Conservation (phyloP, 2,113 vertebrate genomes). For the Actenoides hombroni region DNA sequence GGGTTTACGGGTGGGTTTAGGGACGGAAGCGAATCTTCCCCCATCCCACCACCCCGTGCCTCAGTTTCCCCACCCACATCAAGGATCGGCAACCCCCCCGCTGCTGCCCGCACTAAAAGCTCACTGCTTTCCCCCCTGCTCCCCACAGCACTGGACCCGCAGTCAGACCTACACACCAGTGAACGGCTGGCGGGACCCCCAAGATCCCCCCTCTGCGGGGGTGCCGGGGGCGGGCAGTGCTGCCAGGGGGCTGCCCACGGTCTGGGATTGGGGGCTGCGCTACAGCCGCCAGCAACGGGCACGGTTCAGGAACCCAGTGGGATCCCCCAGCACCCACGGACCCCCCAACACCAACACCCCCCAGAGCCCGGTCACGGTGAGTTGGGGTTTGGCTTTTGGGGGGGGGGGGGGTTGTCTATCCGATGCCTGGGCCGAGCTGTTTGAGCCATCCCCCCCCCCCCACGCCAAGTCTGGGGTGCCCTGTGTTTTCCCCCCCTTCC, state of each 20-base stretch:
- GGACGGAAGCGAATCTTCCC: too few species aligned
- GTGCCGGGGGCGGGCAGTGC: background rate
- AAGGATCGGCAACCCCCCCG: too few species aligned
- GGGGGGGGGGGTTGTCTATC: background rate
- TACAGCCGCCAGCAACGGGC: constrained; percentile 77
- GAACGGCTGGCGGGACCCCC: constrained; percentile 72
- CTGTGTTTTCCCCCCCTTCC: too few species aligned
- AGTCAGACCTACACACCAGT: constrained; percentile 82
- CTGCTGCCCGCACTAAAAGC: too few species aligned
- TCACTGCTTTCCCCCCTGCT: too few species aligned
- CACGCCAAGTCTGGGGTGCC: too few species aligned
- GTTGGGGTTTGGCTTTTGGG: background rate
- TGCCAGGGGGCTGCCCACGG: background rate
- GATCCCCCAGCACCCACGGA: constrained; percentile 38
- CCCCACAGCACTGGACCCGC: constrained; percentile 68
- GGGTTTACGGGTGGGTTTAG: background rate
- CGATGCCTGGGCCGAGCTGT: background rate
- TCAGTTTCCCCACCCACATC: background rate
- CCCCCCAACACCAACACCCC: constrained; percentile 62
- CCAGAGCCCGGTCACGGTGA: constrained; percentile 72
- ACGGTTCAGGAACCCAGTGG: constrained; percentile 79
- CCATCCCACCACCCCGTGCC: background rate
- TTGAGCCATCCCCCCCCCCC: too few species aligned
- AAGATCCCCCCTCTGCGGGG: background rate
- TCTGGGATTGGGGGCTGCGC: constrained; percentile 92